A percentile compares a stretch with the other conserved stretches of the same genome.
Conservation (phyloP, 1,140 invertebrate genomes). For the Achatina immaculata region DNA sequence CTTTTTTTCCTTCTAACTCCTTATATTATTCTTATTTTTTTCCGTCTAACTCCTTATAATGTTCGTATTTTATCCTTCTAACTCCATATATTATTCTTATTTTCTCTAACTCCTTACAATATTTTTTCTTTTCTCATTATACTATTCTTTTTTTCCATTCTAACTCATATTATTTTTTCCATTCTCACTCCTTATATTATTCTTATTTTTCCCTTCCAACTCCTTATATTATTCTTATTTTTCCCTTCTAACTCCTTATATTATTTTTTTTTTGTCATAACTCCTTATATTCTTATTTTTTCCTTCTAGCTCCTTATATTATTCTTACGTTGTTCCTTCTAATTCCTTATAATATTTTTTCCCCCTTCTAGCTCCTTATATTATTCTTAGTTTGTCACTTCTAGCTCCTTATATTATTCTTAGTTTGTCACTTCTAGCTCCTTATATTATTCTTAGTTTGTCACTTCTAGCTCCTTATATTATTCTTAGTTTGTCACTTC, state of each 20-base stretch:
- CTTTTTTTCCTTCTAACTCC: too few species aligned
- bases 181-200: not conserved
- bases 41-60: too few species aligned
- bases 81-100: not conserved
- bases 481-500: too few species aligned
- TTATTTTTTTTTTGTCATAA: not conserved
- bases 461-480: too few species aligned
- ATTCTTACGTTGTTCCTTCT: not conserved
- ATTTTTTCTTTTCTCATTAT: not conserved
- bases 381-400: too few species aligned
- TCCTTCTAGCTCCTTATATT: not conserved
- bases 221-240: not conserved
- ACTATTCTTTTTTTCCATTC: not conserved
- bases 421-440: too few species aligned
- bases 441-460: too few species aligned
- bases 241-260: not conserved
- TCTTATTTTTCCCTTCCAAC: not conserved
- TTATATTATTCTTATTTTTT: too few species aligned
- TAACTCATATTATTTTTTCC: conserved; percentile 5
- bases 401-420: too few species aligned
- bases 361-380: not conserved
- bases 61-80: not conserved
- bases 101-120: not conserved
- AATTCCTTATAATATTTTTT: not conserved
- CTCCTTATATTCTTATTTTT: too few species aligned